Conservation (phyloP, 92 coral and sea anemone genomes). For the Actinernus sp. region DNA sequence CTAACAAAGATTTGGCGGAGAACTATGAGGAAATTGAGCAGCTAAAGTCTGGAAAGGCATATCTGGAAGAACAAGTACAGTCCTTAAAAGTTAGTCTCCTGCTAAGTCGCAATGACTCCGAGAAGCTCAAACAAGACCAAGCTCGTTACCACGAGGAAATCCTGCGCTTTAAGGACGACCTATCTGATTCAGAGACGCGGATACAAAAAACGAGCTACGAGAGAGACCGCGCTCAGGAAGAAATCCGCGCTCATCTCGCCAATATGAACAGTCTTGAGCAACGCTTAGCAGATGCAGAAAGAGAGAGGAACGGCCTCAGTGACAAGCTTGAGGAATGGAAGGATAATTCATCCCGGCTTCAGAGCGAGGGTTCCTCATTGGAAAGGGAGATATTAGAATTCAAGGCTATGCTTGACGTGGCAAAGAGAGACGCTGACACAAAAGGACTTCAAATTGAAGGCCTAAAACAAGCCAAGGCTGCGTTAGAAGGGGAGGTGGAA, state of each 20-base stretch:
- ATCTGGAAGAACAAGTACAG: slow-evolving; percentile 83
- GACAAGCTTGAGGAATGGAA: slow-evolving; percentile 85
- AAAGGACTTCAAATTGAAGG: slow-evolving; percentile 66
- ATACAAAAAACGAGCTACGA: slow-evolving; percentile 76
- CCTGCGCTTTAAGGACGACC: slow-evolving; percentile 65
- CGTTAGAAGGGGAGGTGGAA: slow-evolving; percentile 64
- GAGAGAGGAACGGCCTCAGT: slow-evolving; percentile 63
- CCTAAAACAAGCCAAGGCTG: slow-evolving; percentile 55
- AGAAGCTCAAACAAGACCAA: slow-evolving; percentile 84
- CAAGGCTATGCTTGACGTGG: slow-evolving; percentile 42
- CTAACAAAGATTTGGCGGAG: slow-evolving; percentile 77
- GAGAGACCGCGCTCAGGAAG: slow-evolving; percentile 83
- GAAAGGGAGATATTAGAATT: slow-evolving; percentile 75
- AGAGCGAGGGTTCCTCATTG: slow-evolving; percentile 55
- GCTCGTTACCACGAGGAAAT: slow-evolving; percentile 85
- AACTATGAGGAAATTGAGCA: slow-evolving; percentile 79
- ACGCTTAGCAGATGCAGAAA: slow-evolving; percentile 72
- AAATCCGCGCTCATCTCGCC: slow-evolving; percentile 52
- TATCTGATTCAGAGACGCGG: slow-evolving; percentile 72
- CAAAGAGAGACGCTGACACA: slow-evolving; percentile 49
- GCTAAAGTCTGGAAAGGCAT: slow-evolving; percentile 79
- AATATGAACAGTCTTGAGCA: slow-evolving; percentile 74
- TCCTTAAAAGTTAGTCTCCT: slow-evolving; percentile 80
- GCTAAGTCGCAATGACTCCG: slow-evolving; percentile 83
- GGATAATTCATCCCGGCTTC: slow-evolving; percentile 61